Conservation (phyloP, 2,797 vertebrate species). For the Lutjanus campechanus region DNA sequence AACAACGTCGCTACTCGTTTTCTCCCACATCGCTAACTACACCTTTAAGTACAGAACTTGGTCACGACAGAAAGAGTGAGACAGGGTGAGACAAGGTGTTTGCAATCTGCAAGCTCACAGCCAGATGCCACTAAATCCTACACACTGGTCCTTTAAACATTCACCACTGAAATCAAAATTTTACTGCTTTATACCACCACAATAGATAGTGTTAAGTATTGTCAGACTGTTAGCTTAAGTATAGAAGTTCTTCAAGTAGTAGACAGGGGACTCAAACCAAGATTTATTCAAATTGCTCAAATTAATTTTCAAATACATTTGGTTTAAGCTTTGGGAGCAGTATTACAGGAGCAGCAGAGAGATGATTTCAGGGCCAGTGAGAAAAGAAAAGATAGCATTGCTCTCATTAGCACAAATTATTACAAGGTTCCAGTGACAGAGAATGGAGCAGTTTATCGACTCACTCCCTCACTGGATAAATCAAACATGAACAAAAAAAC, state of each 20-base stretch:
- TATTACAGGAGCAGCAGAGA: slow-evolving; percentile 18
- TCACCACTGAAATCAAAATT: background rate
- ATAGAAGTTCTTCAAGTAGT: background rate
- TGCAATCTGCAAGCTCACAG: too few relatives aligned
- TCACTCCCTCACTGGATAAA: slow-evolving; percentile 21
- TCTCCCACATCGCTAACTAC: too few relatives aligned
- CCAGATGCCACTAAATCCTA: too few relatives aligned
- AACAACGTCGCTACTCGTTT: too few relatives aligned
- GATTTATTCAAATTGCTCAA: slow-evolving; percentile 39
- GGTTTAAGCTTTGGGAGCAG: slow-evolving; percentile 23
- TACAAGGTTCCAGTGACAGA: slow-evolving; percentile 41
- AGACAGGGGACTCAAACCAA: slow-evolving; percentile 19
- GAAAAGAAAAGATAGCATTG: slow-evolving; percentile 34
- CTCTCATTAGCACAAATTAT: slow-evolving; percentile 62
- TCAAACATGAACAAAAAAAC: slow-evolving; percentile 26
- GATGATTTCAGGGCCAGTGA: slow-evolving; percentile 33
- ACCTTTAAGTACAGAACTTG: too few relatives aligned
- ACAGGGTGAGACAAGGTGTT: too few relatives aligned
- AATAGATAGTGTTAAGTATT: background rate
- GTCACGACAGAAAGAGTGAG: too few relatives aligned
- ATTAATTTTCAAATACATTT: slow-evolving; percentile 30
- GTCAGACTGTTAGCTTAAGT: background rate
- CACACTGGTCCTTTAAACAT: too few relatives aligned
- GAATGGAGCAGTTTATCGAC: slow-evolving; percentile 39
- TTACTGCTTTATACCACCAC: slow-evolving; percentile 1